phyloP scores from a whole-genome alignment of 2,888 invertebrate species.

The Torymus aiolomorphi region DNA sequence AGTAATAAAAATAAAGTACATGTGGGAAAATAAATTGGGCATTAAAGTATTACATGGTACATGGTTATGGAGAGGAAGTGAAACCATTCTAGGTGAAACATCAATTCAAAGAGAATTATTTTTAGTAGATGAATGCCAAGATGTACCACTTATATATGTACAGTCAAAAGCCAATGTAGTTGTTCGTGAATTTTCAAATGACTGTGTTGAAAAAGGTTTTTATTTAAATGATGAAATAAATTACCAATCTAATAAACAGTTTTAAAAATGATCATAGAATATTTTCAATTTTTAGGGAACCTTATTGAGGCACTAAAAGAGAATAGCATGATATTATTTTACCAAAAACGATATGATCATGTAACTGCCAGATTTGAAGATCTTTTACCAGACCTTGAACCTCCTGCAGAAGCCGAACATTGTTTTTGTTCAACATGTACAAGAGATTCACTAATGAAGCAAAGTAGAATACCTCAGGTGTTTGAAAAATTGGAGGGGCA shows the following conservation, averaged over 20 bases:
- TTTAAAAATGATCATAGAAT: no score
- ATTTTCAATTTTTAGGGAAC: constrained; percentile 19
- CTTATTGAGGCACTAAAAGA: constrained; percentile 10
- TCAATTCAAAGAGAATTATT: constrained; percentile 86
- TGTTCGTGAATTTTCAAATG: constrained; percentile 74
- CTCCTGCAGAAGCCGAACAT: constrained; percentile 62
- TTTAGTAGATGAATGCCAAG: constrained; percentile 84
- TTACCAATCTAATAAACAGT: no score
- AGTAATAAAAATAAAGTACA: constrained; percentile 83
- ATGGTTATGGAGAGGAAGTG: constrained; percentile 83
- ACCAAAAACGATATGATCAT: constrained; percentile 78
- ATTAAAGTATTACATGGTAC: constrained; percentile 83
- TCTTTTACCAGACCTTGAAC: constrained; percentile 61
- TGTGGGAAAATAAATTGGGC: constrained; percentile 82
- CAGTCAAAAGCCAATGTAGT: constrained; percentile 71
- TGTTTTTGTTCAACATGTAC: constrained; percentile 66
- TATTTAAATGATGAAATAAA: neutral
- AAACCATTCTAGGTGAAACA: constrained; percentile 87
- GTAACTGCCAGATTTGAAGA: constrained; percentile 68
- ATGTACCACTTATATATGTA: constrained; percentile 78
- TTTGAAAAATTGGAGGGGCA: constrained; percentile 55
- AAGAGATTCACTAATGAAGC: constrained; percentile 53
- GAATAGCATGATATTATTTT: constrained; percentile 79
- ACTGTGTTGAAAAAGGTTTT: constrained; percentile 82
- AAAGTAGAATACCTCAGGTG: constrained; percentile 53